Evolutionary conservation across 23 tunicate species (phyloP).

Genomic region (Trididemnum clinides): DNA sequence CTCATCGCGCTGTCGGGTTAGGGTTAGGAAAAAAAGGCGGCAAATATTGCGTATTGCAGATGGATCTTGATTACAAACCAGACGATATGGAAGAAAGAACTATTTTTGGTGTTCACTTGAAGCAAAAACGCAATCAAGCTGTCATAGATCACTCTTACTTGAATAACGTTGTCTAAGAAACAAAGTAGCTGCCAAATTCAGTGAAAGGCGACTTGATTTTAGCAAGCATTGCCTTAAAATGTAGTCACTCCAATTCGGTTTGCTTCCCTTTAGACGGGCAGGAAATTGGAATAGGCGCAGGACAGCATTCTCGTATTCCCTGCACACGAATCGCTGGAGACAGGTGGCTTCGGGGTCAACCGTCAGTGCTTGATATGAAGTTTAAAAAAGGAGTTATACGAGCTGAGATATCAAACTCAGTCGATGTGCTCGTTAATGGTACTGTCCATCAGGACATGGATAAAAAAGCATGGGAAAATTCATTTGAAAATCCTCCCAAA

Average conservation of each 20-base stretch:
- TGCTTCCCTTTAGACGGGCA: slow-evolving; percentile 81
- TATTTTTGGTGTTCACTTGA: slow-evolving; percentile 41
- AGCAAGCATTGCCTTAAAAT: slow-evolving; percentile 78
- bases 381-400: slow-evolving; percentile 71
- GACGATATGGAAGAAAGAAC: slow-evolving; percentile 61
- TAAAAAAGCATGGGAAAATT: slow-evolving; percentile 26
- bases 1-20: slow-evolving; percentile 74
- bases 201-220: slow-evolving; percentile 64
- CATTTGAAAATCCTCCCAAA: slow-evolving; percentile 49
- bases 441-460: slow-evolving; percentile 76
- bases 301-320: slow-evolving; percentile 85
- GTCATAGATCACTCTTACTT: not conserved
- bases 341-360: slow-evolving; percentile 85
- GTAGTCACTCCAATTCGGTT: slow-evolving; percentile 85
- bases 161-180: slow-evolving; percentile 50
- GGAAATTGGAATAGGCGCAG: slow-evolving; percentile 87
- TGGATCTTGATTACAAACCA: slow-evolving; percentile 73
- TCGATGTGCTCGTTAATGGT: slow-evolving; percentile 76
- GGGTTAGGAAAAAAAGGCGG: slow-evolving; percentile 80
- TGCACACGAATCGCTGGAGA: slow-evolving; percentile 89
- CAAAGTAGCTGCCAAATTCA: slow-evolving; percentile 59
- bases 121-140: slow-evolving; percentile 67
- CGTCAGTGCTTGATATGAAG: slow-evolving; percentile 64
- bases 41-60: slow-evolving; percentile 71
- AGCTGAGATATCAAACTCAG: slow-evolving; percentile 74